These are phyloP conservation scores for Apocrypta bakeri DNA, from an alignment of 1,140 invertebrate genomes.

Conservation along the genomic window DNA sequence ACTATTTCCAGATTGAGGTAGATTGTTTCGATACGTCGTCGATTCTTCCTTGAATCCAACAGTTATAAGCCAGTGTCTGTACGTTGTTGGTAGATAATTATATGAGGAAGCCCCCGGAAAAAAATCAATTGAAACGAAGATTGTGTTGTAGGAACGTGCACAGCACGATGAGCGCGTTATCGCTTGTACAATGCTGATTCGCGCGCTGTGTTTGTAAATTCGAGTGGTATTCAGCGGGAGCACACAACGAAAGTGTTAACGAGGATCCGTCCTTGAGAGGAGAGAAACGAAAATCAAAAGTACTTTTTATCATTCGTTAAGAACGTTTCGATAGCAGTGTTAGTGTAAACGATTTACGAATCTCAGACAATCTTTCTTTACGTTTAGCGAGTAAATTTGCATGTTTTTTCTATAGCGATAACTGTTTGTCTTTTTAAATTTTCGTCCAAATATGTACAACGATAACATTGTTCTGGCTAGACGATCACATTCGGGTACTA, in stretches of 20 bases:
- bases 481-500: neutral
- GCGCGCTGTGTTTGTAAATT: conserved; percentile 17
- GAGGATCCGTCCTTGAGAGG: conserved; percentile 22
- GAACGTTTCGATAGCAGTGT: neutral
- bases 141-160: neutral
- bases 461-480: neutral
- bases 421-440: neutral
- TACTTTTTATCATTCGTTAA: conserved; percentile 14
- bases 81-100: neutral
- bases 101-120: neutral
- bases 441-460: neutral
- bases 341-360: neutral
- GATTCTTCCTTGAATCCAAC: neutral
- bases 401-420: conserved; percentile 7
- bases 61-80: neutral
- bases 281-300: conserved; percentile 21
- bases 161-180: neutral
- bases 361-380: neutral
- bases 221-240: conserved; percentile 5
- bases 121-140: neutral
- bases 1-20: neutral
- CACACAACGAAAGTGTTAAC: conserved; percentile 17
- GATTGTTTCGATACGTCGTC: neutral
- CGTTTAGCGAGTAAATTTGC: conserved; percentile 2
- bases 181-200: conserved; percentile 7